A percentile compares a stretch with the other conserved stretches of the same genome.
phyloP scores from a whole-genome alignment of 2,888 invertebrate species.

The Apamea epomidion region DNA sequence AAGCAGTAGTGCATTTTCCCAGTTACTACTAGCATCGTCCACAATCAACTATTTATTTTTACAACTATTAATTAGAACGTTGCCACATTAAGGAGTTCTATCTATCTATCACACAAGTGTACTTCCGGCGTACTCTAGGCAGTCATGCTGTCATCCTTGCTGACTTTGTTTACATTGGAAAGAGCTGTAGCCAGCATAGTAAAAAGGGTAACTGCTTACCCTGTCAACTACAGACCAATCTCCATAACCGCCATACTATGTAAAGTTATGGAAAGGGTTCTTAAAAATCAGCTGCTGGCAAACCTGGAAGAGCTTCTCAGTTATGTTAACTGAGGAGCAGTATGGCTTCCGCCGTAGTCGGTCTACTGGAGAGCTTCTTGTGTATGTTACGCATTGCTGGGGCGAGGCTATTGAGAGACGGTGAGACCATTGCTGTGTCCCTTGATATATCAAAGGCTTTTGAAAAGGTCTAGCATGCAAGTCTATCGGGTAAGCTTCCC shows the following conservation, averaged over 20 bases:
- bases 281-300: not conserved
- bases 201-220: not conserved
- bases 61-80: not conserved
- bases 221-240: not conserved
- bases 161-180: not conserved
- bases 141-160: not conserved
- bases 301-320: not conserved
- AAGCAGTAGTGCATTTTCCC: not conserved
- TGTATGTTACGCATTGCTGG: not conserved
- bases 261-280: not conserved
- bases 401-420: not conserved
- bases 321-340: not conserved
- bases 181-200: not conserved
- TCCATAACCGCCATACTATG: not conserved
- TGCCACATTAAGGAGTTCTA: not conserved
- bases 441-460: no score
- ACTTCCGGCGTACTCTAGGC: not conserved
- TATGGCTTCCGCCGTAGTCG: not conserved
- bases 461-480: no score
- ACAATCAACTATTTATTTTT: not conserved
- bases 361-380: not conserved
- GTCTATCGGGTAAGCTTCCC: not conserved
- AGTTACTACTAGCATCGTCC: not conserved
- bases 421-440: no score
- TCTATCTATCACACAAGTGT: no score